These are phyloP conservation scores for Saccopteryx leptura DNA, from an alignment of 2,113 vertebrate genomes.

Conservation along the genomic window DNA sequence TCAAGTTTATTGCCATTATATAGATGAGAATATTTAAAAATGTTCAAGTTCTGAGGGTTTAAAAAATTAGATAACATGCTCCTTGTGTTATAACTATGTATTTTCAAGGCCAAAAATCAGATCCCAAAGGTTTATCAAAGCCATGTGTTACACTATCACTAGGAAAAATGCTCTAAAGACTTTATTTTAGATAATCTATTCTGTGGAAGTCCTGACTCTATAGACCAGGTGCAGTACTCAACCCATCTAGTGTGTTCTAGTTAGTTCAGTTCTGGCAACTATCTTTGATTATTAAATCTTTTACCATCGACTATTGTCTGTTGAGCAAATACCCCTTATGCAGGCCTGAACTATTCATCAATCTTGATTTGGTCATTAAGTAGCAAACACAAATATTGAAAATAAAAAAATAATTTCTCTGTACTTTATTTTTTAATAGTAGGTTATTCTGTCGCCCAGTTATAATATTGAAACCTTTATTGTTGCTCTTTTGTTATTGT, in stretches of 20 bases:
- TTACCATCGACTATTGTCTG: background rate
- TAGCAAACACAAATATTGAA: background rate
- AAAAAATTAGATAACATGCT: background rate
- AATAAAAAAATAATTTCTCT: background rate
- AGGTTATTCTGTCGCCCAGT: background rate
- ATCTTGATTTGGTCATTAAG: background rate
- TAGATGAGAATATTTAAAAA: background rate
- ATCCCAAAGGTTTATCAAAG: conserved; percentile 7
- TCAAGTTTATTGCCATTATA: conserved; percentile 32
- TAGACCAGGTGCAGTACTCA: background rate
- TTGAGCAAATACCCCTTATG: background rate
- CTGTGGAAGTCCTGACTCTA: background rate
- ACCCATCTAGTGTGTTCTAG: background rate
- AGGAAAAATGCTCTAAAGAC: background rate
- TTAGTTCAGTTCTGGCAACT: background rate
- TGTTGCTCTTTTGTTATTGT: background rate
- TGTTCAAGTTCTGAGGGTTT: background rate
- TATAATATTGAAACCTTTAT: background rate
- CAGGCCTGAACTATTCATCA: background rate
- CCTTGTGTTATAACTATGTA: background rate
- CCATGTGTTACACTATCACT: background rate
- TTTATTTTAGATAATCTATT: background rate
- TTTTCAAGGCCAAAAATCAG: background rate
- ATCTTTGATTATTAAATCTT: background rate
- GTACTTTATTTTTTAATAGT: background rate